Conservation (phyloP, 2,888 invertebrate species). For the Pachycephus smyrnensis region DNA sequence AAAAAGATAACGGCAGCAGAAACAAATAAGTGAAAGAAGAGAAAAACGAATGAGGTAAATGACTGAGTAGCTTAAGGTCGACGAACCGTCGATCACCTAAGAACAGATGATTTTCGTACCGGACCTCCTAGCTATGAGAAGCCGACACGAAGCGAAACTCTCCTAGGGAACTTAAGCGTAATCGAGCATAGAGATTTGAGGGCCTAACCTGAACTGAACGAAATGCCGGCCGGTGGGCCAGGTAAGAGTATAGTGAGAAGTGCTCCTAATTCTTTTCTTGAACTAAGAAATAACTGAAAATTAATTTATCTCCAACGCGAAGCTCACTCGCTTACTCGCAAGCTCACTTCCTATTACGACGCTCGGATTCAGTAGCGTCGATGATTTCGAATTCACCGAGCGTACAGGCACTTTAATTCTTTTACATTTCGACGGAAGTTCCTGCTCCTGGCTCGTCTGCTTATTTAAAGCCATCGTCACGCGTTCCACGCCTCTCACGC, state of each 20-base stretch:
- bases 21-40: neutral
- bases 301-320: neutral
- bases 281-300: neutral
- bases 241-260: neutral
- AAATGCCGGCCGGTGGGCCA: neutral
- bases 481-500: neutral
- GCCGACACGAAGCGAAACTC: neutral
- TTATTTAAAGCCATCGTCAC: neutral
- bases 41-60: neutral
- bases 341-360: neutral
- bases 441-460: constrained; percentile 34
- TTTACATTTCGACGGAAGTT: constrained; percentile 54
- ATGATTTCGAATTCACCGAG: constrained; percentile 47
- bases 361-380: constrained; percentile 12
- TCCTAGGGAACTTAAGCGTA: neutral
- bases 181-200: neutral
- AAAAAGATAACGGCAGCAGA: neutral
- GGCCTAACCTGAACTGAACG: neutral
- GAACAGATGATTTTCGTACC: neutral
- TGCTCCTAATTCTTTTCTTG: neutral
- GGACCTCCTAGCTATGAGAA: neutral
- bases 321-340: neutral
- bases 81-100: neutral
- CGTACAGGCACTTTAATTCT: constrained; percentile 45
- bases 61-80: neutral